These are phyloP conservation scores for Phyllotreta cruciferae DNA, from an alignment of 2,888 invertebrate genomes.

Conservation along the genomic window DNA sequence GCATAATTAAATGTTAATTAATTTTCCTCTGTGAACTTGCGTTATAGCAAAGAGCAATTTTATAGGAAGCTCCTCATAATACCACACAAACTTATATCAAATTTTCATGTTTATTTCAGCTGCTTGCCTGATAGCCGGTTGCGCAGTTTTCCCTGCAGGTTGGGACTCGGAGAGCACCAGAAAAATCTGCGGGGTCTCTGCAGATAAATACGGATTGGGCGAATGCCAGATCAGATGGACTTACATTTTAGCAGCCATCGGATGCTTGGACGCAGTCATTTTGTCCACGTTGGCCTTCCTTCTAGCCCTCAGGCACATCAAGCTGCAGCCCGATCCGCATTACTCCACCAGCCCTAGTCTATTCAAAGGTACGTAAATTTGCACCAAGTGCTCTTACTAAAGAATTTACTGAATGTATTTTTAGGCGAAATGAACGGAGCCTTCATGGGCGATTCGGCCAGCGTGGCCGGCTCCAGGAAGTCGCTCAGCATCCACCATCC, in stretches of 20 bases:
- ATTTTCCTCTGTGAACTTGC: no score
- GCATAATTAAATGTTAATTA: no score
- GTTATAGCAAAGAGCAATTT: no score
- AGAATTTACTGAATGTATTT: constrained; percentile 45
- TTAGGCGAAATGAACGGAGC: constrained; percentile 89
- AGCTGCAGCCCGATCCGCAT: constrained; percentile 80
- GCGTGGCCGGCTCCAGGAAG: constrained; percentile 82
- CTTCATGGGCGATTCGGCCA: constrained; percentile 85
- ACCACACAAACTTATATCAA: no score
- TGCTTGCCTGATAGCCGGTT: constrained; percentile 84
- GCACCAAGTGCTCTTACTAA: neutral
- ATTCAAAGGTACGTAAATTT: constrained; percentile 53
- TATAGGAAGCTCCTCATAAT: no score
- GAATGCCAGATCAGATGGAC: constrained; percentile 93
- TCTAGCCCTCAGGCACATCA: constrained; percentile 87
- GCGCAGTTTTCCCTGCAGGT: constrained; percentile 88
- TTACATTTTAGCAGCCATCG: constrained; percentile 90
- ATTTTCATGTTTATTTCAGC: constrained; percentile 66
- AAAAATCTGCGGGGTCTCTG: constrained; percentile 81
- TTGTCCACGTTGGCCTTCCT: constrained; percentile 91
- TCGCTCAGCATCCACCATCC: constrained; percentile 82
- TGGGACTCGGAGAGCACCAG: constrained; percentile 87
- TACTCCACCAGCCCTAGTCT: constrained; percentile 71
- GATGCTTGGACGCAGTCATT: constrained; percentile 84
- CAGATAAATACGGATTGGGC: constrained; percentile 79